A percentile compares a stretch with the other conserved stretches of the same genome.
phyloP scores from a whole-genome alignment of 92 coral and sea anemone genomes.

The Epizoanthus rinbou region DNA sequence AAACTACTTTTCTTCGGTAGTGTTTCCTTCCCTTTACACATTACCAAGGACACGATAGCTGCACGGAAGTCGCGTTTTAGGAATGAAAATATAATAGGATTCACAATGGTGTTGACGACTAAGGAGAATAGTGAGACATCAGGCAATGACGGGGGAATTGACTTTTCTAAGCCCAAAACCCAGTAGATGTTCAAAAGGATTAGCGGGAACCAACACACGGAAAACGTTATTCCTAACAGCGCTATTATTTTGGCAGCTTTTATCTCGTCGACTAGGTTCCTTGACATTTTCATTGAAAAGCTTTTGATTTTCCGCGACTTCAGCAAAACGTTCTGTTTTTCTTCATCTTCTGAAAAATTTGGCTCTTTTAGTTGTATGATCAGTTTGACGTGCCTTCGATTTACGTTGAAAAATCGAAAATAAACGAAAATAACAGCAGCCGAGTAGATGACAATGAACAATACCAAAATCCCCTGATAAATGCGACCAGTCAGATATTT shows the following conservation, averaged over 20 bases:
- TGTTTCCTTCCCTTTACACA: neutral
- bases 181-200: slow-evolving; percentile 77
- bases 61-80: slow-evolving; percentile 83
- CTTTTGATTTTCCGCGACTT: neutral
- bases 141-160: slow-evolving; percentile 60
- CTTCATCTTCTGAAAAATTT: neutral
- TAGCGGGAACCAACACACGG: slow-evolving; percentile 88
- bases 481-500: slow-evolving; percentile 53
- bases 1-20: neutral
- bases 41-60: slow-evolving; percentile 44
- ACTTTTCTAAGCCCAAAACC: slow-evolving; percentile 60
- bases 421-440: slow-evolving; percentile 71
- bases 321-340: neutral
- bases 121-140: slow-evolving; percentile 81
- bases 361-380: slow-evolving; percentile 34
- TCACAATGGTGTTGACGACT: slow-evolving; percentile 83
- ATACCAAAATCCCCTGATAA: slow-evolving; percentile 78
- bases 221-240: slow-evolving; percentile 70
- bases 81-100: slow-evolving; percentile 87
- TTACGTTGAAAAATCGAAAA: slow-evolving; percentile 72
- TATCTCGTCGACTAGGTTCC: slow-evolving; percentile 69
- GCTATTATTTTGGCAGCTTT: slow-evolving; percentile 92
- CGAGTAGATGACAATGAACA: slow-evolving; percentile 62
- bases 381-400: slow-evolving; percentile 76
- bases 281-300: slow-evolving; percentile 47